Percentiles rank a stretch among this genome's conserved stretches.
Evolutionary conservation across 2,888 invertebrate genomes (phyloP).

Genomic region (Tetranychus truncatus): DNA sequence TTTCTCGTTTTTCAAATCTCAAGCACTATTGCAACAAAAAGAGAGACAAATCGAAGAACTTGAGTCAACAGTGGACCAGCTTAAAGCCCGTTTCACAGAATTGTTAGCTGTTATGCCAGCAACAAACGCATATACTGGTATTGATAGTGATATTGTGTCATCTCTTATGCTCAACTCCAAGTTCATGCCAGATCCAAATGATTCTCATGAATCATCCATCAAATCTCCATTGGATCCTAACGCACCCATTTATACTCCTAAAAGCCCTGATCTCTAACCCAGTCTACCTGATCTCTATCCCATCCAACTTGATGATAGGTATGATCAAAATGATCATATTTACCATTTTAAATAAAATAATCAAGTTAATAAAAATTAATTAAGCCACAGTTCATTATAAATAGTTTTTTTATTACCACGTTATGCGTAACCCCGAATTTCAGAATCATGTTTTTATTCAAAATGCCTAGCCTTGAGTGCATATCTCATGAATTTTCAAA

Average conservation of each 20-base stretch:
- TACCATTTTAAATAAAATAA: no score
- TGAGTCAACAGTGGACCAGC: neutral
- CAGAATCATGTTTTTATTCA: no score
- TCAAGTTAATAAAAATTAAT: no score
- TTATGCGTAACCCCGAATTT: no score
- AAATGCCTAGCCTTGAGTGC: no score
- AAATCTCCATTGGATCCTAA: slow-evolving; percentile 59
- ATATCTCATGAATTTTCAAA: no score
- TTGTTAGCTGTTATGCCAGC: slow-evolving; percentile 7
- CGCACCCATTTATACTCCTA: slow-evolving; percentile 76
- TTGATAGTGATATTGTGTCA: slow-evolving; percentile 20
- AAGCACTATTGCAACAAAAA: slow-evolving; percentile 54
- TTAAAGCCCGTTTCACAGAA: slow-evolving; percentile 1
- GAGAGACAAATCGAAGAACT: slow-evolving; percentile 79
- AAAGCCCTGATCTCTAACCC: slow-evolving; percentile 18
- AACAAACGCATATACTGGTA: slow-evolving; percentile 3
- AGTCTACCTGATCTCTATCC: neutral
- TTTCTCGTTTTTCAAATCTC: neutral
- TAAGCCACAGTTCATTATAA: no score
- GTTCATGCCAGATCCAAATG: slow-evolving; percentile 26
- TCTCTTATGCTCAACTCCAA: slow-evolving; percentile 28
- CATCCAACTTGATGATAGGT: neutral
- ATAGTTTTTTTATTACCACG: no score
- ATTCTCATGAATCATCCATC: slow-evolving; percentile 26
- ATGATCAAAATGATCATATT: no score